These are phyloP conservation scores for Poeciliopsis presidionis DNA, from an alignment of 2,797 vertebrate species.

Conservation along the genomic window DNA sequence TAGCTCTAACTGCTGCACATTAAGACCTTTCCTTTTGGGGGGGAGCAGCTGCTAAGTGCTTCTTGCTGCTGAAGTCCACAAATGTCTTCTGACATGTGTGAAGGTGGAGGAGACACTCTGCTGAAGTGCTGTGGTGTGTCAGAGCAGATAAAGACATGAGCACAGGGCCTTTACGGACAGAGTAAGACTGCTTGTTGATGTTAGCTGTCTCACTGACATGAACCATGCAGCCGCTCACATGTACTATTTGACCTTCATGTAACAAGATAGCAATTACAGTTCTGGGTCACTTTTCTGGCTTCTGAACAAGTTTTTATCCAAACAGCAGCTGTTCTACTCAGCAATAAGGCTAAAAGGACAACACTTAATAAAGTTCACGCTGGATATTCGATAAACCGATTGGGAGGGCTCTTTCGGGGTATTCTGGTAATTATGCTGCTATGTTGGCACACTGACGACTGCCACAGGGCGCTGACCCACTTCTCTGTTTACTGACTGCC, in stretches of 20 bases:
- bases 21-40: background rate
- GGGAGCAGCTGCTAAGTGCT: background rate
- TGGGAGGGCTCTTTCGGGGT: background rate
- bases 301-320: background rate
- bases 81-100: constrained; percentile 15
- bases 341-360: constrained; percentile 28
- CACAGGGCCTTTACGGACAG: constrained; percentile 4
- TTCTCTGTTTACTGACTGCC: constrained; percentile 46
- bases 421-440: constrained; percentile 22
- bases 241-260: constrained; percentile 22
- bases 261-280: constrained; percentile 25
- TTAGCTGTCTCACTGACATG: constrained; percentile 38
- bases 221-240: constrained; percentile 13
- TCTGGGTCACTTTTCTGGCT: constrained; percentile 2
- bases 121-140: constrained; percentile 5
- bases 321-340: constrained; percentile 13
- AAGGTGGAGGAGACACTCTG: background rate
- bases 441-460: constrained; percentile 18
- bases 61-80: background rate
- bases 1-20: background rate
- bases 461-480: constrained; percentile 63
- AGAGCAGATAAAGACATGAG: constrained; percentile 20
- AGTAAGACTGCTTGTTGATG: constrained; percentile 16
- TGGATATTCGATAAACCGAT: constrained; percentile 23
- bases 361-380: constrained; percentile 28